Evolutionary conservation across 2,113 vertebrate species (phyloP).

Genomic region (Colius striatus): DNA sequence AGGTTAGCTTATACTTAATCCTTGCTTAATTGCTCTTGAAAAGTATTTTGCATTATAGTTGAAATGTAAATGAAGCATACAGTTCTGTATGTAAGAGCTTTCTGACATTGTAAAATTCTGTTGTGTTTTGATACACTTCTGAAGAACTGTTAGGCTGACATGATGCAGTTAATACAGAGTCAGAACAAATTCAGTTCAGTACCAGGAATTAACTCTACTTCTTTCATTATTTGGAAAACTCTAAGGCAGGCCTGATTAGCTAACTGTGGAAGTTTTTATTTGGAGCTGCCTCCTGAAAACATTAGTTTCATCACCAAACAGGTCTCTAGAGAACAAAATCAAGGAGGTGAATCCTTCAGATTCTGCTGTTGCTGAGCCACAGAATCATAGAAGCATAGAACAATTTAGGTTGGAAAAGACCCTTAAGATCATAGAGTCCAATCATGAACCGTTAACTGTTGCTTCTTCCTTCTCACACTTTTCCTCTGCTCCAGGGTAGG

Average conservation of each 20-base stretch:
- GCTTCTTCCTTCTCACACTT: too few species aligned
- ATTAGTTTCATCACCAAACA: not conserved
- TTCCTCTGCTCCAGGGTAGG: too few species aligned
- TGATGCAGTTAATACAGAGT: not conserved
- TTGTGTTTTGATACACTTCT: not conserved
- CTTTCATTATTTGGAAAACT: not conserved
- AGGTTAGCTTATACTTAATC: not conserved
- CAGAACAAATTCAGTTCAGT: not conserved
- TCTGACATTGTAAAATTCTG: not conserved
- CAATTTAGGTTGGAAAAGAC: too few species aligned
- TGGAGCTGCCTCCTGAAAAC: not conserved
- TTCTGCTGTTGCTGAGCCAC: not conserved
- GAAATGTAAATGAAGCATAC: not conserved
- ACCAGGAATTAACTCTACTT: not conserved
- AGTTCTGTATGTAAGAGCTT: not conserved
- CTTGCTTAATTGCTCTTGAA: conserved; percentile 7
- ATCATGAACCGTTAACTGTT: too few species aligned
- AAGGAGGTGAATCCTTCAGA: not conserved
- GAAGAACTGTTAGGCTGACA: not conserved
- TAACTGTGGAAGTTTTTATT: not conserved
- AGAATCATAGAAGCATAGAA: not conserved
- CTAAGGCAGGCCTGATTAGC: not conserved
- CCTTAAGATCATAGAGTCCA: too few species aligned
- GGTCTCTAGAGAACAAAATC: not conserved
- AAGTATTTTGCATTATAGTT: not conserved